Conservation (phyloP, 2,888 invertebrate genomes). For the Antitype chi region DNA sequence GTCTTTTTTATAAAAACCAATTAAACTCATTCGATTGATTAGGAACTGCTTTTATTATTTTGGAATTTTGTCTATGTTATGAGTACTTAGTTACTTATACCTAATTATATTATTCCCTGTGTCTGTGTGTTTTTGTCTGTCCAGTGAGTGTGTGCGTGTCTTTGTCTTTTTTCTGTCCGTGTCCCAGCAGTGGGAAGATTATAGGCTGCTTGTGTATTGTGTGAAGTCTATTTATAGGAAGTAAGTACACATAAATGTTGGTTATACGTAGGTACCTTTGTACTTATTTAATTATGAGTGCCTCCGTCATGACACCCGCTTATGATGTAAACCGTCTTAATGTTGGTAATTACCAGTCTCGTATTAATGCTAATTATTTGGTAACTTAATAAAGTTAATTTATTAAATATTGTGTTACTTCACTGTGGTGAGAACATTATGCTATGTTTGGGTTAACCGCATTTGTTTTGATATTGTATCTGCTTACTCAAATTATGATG, state of each 20-base stretch:
- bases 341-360: slow-evolving; percentile 27
- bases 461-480: background rate
- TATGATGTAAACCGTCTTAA: slow-evolving; percentile 12
- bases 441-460: background rate
- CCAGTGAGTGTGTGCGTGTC: too few species aligned
- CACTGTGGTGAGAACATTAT: background rate
- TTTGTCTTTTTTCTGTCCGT: too few species aligned
- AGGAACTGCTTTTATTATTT: background rate
- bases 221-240: background rate
- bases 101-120: background rate
- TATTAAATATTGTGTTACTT: slow-evolving; percentile 18
- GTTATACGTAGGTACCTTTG: background rate
- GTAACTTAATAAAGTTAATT: slow-evolving; percentile 23
- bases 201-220: too few species aligned
- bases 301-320: background rate
- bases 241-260: background rate
- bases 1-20: slow-evolving; percentile 6
- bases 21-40: slow-evolving; percentile 7
- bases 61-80: background rate
- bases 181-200: too few species aligned
- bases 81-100: background rate
- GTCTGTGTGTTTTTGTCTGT: too few species aligned
- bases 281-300: slow-evolving; percentile 1
- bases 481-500: background rate
- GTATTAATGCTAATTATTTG: slow-evolving; percentile 28